These are phyloP conservation scores for Seira musarum DNA, from an alignment of 2,888 invertebrate genomes.

Conservation along the genomic window DNA sequence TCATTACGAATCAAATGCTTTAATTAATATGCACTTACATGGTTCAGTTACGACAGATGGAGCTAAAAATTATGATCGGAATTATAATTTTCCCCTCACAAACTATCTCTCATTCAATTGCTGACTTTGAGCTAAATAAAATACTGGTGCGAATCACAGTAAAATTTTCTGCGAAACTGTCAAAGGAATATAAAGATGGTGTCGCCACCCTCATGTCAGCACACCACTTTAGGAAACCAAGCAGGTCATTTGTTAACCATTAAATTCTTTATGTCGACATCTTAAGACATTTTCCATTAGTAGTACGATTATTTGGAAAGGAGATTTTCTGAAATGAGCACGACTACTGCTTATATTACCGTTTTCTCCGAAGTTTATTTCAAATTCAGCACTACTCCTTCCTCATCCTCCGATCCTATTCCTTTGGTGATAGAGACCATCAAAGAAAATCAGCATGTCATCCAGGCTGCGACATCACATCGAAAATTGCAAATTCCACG, in stretches of 20 bases:
- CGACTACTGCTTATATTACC: background rate
- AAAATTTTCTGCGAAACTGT: background rate
- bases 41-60: too few species aligned
- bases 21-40: too few species aligned
- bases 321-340: background rate
- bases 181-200: background rate
- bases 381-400: background rate
- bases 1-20: too few species aligned
- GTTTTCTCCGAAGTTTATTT: background rate
- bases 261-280: background rate
- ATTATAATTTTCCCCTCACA: too few species aligned
- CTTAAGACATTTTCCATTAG: conserved; percentile 5
- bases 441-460: conserved; percentile 2
- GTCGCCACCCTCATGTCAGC: background rate
- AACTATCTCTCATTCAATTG: too few species aligned
- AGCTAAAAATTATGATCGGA: too few species aligned
- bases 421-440: background rate
- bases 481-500: background rate
- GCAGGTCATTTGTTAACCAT: background rate
- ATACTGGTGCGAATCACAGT: background rate
- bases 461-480: background rate
- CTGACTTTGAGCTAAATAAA: too few species aligned
- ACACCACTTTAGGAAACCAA: background rate
- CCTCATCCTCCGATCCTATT: too few species aligned
- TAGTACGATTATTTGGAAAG: background rate